Conservation (phyloP, 2,888 invertebrate species). For the Phrixothrix hirtus region DNA sequence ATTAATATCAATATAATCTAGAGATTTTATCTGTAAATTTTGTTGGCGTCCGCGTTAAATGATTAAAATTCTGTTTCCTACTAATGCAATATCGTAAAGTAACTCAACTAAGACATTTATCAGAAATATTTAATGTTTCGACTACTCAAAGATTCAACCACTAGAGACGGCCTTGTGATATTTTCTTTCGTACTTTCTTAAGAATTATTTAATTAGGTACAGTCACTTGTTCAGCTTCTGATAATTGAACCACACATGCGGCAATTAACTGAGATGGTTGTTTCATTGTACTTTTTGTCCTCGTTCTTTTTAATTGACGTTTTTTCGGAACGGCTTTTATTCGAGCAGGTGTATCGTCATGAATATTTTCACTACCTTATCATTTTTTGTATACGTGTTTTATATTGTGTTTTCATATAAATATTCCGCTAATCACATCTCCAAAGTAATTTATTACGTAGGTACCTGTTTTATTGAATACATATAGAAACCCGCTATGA, state of each 20-base stretch:
- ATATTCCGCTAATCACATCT: background rate
- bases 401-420: background rate
- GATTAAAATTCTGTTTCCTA: background rate
- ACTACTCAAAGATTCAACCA: background rate
- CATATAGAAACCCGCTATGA: no score
- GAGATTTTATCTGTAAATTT: background rate
- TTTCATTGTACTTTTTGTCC: background rate
- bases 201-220: background rate
- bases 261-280: background rate
- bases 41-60: slow-evolving; percentile 1
- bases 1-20: background rate
- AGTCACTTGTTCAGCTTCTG: background rate
- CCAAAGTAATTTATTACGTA: background rate
- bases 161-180: background rate
- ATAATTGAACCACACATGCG: background rate
- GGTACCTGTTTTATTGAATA: background rate
- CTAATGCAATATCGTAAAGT: background rate
- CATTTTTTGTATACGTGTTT: no score
- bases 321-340: background rate
- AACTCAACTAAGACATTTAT: no score
- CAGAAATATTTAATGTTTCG: no score
- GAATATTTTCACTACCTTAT: background rate
- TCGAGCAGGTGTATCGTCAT: background rate
- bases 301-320: background rate
- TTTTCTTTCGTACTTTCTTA: background rate